Evolutionary conservation across 2,113 vertebrate species (phyloP), one percentile per base, ranked within the genome.

Genomic region (Gambusia affinis): DNA sequence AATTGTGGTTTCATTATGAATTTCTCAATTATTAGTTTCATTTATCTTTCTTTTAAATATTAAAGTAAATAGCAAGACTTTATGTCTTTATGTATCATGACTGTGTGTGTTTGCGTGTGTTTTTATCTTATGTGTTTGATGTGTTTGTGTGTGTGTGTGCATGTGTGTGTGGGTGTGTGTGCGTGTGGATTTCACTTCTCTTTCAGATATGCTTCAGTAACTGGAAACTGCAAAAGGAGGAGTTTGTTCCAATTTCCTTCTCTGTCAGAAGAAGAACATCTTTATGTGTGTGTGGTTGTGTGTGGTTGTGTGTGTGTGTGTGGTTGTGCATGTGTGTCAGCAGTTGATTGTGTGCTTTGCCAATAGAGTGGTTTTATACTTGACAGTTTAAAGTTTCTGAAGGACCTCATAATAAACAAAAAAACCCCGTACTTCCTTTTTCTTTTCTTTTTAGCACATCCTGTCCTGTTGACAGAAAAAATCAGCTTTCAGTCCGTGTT

Each of bases 111-210:
- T 11, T 64, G 1, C 62, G 19, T 64, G 42, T 11, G 17, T 27
- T 64, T 64, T 28, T 81, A 63, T 67, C 60, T 19, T 74, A 37
- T 35, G 24, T 68, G 22, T 70, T 33, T 80, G 65, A n/a, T 70
- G 57, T 68, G 28, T 72, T 22, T 81, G 70, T 73, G 54, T 80
- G 69, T 70, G 22, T 68, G 17, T 81, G 69, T 73, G 51, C 79
- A 67, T 70, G 62, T 69, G 62, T n/a, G 30, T 47, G 60, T 31
- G 11, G 57, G 47, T 30, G 1, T 71, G 69, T 69, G 63, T 44
- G 12, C 75, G 44, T 67, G 54, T 75, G 72, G 67, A 82, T 93
- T 93, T 94, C 90, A 92, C 92, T 93, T 93, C 92, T 92, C 89
- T 64, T 73, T 91, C 75, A 69, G 28, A 62, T 29, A 14, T 77